These are phyloP conservation scores for Dromas ardeola DNA, from an alignment of 2,113 vertebrate species.

Conservation along the genomic window DNA sequence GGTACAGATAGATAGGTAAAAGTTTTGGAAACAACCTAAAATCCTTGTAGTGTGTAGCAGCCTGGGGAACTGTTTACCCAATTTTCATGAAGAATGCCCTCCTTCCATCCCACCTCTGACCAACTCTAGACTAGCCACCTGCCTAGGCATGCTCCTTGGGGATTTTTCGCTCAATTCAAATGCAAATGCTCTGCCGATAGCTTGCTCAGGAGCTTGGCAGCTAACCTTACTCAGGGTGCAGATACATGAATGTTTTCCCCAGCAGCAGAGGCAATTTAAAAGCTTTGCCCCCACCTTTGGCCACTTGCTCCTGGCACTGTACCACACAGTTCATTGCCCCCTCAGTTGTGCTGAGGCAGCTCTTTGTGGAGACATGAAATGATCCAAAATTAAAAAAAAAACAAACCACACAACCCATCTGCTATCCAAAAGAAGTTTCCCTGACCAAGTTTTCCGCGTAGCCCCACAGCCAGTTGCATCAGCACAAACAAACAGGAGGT, in stretches of 20 bases:
- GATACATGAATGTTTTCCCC: slow-evolving; percentile 21
- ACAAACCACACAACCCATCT: background rate
- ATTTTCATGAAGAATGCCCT: slow-evolving; percentile 40
- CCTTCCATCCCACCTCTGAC: slow-evolving; percentile 61
- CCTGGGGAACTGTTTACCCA: slow-evolving; percentile 48
- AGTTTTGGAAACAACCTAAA: slow-evolving; percentile 65
- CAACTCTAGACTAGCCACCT: slow-evolving; percentile 56
- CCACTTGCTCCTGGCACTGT: slow-evolving; percentile 39
- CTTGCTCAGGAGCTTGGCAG: slow-evolving; percentile 43
- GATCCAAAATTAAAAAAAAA: background rate
- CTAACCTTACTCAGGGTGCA: background rate
- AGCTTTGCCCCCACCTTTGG: slow-evolving; percentile 40
- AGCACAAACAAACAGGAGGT: background rate
- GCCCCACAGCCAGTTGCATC: background rate
- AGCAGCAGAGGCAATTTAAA: slow-evolving; percentile 40
- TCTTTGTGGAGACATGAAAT: slow-evolving; percentile 18
- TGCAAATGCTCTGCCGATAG: slow-evolving; percentile 57
- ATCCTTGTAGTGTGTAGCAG: slow-evolving; percentile 14
- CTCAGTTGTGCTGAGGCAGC: slow-evolving; percentile 31
- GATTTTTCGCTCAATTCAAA: slow-evolving; percentile 62
- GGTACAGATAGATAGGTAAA: background rate
- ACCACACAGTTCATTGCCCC: background rate
- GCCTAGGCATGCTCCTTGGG: slow-evolving; percentile 47
- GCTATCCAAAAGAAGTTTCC: background rate
- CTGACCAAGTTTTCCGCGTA: background rate